phyloP scores from a whole-genome alignment of 2,888 invertebrate genomes.

The Diploptera punctata region DNA sequence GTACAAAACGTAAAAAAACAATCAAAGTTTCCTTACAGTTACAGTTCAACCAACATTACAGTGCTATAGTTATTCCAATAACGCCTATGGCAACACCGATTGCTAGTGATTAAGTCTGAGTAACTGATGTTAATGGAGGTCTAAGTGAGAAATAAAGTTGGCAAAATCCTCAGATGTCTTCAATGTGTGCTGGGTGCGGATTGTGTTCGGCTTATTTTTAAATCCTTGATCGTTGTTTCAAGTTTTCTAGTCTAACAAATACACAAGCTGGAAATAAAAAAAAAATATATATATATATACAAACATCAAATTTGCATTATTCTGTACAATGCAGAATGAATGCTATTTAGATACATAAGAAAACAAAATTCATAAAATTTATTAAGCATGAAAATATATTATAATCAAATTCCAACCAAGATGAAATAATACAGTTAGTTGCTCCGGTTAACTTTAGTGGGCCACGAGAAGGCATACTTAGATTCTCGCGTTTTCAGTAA shows the following conservation, averaged over 20 bases:
- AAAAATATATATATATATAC: conserved; percentile 44
- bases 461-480: background rate
- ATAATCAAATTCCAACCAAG: too few relatives aligned
- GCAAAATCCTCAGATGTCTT: conserved; percentile 85
- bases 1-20: conserved; percentile 37
- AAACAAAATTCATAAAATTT: too few relatives aligned
- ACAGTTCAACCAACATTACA: conserved; percentile 20
- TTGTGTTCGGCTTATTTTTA: conserved; percentile 58
- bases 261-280: conserved; percentile 68
- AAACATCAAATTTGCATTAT: too few relatives aligned
- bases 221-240: conserved; percentile 56
- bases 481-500: background rate
- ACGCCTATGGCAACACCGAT: conserved; percentile 30
- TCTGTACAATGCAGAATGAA: too few relatives aligned
- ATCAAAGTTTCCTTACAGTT: conserved; percentile 3
- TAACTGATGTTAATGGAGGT: conserved; percentile 36
- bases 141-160: conserved; percentile 42
- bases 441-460: conserved; percentile 8
- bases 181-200: conserved; percentile 87
- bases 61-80: conserved; percentile 22
- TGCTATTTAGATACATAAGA: too few relatives aligned
- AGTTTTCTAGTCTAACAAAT: conserved; percentile 64
- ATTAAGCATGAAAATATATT: too few relatives aligned
- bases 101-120: conserved; percentile 19
- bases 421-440: background rate